Evolutionary conservation across 2,113 vertebrate genomes (phyloP).

Genomic region (Raja brachyura): DNA sequence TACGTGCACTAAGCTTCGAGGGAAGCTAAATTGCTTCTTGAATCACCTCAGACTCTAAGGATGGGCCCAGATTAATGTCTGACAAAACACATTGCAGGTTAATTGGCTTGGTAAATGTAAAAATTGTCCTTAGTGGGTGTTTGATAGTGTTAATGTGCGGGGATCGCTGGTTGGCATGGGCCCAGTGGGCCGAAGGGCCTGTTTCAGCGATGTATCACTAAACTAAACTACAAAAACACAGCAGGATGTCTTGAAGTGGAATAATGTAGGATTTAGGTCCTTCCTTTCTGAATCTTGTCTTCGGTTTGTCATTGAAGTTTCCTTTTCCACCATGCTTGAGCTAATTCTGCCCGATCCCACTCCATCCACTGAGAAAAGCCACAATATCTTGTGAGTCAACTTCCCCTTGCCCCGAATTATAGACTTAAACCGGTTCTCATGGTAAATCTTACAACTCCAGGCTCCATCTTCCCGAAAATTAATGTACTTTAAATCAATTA

Average conservation of each 20-base stretch:
- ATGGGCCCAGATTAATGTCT: not conserved
- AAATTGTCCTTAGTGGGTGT: no score
- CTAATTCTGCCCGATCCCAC: not conserved
- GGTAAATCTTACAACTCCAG: not conserved
- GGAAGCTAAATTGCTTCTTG: not conserved
- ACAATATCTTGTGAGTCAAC: no score
- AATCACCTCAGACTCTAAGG: not conserved
- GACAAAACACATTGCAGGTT: not conserved
- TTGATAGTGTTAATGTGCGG: no score
- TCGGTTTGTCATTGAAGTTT: not conserved
- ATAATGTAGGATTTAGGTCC: not conserved
- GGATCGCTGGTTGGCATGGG: no score
- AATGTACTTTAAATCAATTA: no score
- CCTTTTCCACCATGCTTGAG: not conserved
- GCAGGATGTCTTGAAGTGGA: not conserved
- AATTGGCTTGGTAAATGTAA: no score
- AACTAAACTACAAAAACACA: not conserved
- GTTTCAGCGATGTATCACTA: no score
- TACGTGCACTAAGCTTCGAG: not conserved
- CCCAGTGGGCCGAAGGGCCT: no score
- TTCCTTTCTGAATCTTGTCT: not conserved
- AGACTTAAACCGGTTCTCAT: not conserved
- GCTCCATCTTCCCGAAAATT: no score
- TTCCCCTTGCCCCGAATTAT: not conserved
- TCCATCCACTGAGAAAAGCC: no score